Base-by-base conservation (phyloP, 2,888 invertebrate genomes). In the Eretmocerus hayati region DNA sequence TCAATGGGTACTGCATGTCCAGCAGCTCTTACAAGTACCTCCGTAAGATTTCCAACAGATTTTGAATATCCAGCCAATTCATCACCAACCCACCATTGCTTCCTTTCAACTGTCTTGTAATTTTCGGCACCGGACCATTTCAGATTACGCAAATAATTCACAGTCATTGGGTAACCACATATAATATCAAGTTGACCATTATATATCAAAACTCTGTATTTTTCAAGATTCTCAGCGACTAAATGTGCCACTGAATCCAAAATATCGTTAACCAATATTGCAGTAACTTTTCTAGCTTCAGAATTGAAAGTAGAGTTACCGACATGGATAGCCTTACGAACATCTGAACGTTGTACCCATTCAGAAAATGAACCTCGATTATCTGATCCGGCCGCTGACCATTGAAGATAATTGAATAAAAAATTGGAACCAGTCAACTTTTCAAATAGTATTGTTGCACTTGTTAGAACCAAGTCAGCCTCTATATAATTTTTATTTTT, bases 131-230 rank as follows among this genome's bases (percentile, higher is more conserved):
- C 63, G 5, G 54, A 52, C 74, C 74, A 75, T 5, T 61, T 54
- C 8, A 74, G 56, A 15, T 63, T 62, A 55, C 78, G 74, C 23
- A 91, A 72, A 66, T 85, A 89, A 62, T 83, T 84, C n/a, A 84
- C 75, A 0, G 90, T 90, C 49, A 87, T 65, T 0, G 89, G 87
- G 68, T 88, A 87, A 0, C 89, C 87, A 1, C 90, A 86, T 53
- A 90, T 87, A 13, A 91, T 85, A 67, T 95, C 94, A 56, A 94
- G 67, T 64, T 94, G 93, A 0, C 94, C 94, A 64, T 84, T 91
- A 67, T 93, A 94, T 50, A 92, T 77, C 35, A 92, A 77, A n/a
- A 90, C 80, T 65, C 77, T 75, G 62, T 85, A 86, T 57, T 81
- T 70, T 31, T 80, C 74, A 1, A 88, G 64, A 0, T 90, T 71